Conservation (phyloP, 2,797 vertebrate genomes). For the Sylvia borin region DNA sequence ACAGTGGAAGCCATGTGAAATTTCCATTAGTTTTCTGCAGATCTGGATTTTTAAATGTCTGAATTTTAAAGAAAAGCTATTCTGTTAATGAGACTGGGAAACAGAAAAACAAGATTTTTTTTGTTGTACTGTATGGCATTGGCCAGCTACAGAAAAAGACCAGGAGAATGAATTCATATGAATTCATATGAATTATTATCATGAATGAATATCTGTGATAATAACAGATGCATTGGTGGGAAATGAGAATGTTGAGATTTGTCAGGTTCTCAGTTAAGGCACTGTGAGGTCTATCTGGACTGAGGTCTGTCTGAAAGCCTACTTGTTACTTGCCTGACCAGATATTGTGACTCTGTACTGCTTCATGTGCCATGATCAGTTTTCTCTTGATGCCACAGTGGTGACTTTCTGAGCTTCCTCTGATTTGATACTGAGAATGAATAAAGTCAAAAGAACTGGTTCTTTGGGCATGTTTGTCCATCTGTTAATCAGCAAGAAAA, state of each 20-base stretch:
- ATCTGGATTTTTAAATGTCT: neutral
- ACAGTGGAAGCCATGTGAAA: neutral
- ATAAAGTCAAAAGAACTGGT: neutral
- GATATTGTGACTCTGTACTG: neutral
- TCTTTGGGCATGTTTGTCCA: neutral
- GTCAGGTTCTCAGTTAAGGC: neutral
- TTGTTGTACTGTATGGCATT: fast-evolving
- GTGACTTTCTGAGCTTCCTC: neutral
- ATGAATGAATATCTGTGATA: no score
- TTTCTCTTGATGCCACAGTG: neutral
- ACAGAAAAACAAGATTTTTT: neutral
- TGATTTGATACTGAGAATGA: neutral
- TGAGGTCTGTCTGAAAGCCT: neutral
- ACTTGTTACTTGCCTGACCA: neutral
- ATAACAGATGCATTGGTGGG: neutral
- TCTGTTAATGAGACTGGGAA: neutral
- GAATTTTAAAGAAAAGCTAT: neutral
- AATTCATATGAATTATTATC: no score
- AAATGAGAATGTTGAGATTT: neutral
- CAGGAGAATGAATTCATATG: neutral
- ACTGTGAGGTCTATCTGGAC: neutral
- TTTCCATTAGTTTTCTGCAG: neutral
- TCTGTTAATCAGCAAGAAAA: neutral
- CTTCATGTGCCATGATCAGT: neutral
- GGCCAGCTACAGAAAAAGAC: neutral